Percentiles rank a stretch among this genome's conserved stretches.
Conservation (phyloP, 2,113 vertebrate species). For the Bufo bufo region DNA sequence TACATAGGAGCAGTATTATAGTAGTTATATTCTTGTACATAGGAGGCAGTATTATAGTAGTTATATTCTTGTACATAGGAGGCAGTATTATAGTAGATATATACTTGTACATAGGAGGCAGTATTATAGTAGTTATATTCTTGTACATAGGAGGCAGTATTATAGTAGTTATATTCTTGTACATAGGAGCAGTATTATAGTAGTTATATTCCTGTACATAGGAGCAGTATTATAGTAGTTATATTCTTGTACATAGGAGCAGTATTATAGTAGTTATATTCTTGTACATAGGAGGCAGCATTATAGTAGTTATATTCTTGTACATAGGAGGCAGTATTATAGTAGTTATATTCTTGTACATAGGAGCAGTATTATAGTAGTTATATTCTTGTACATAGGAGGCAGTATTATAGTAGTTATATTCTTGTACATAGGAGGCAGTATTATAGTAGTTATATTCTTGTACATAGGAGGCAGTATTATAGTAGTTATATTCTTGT, state of each 20-base stretch:
- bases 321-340: not conserved
- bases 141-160: too few relatives aligned
- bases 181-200: not conserved
- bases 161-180: not conserved
- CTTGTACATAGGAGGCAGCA: too few relatives aligned
- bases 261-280: not conserved
- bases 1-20: not conserved
- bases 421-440: too few relatives aligned
- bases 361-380: not conserved
- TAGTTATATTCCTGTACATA: not conserved
- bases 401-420: not conserved
- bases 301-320: not conserved
- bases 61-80: too few relatives aligned
- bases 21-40: not conserved
- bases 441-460: not conserved
- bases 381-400: too few relatives aligned
- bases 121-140: not conserved
- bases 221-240: not conserved
- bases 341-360: not conserved
- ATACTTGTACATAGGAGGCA: too few relatives aligned
- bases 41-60: not conserved
- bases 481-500: not conserved
- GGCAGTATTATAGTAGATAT: not conserved
- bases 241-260: too few relatives aligned
- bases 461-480: too few relatives aligned